Conservation (phyloP, 2,113 vertebrate species). For the Melanostigma gelatinosum region DNA sequence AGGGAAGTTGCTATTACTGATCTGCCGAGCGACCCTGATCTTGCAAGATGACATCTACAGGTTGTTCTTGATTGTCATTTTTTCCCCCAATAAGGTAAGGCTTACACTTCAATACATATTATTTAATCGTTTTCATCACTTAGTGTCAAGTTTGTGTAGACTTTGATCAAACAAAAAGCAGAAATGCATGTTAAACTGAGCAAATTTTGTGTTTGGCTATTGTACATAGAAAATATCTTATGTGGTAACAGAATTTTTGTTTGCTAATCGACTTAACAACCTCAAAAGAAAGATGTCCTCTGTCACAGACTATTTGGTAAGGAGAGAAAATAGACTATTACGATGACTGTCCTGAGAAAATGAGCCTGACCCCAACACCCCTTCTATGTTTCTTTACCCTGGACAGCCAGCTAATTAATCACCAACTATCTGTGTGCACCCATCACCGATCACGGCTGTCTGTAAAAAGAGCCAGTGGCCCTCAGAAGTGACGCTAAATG, state of each 20-base stretch:
- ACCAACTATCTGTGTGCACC: conserved; percentile 1
- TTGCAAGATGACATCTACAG: conserved; percentile 44
- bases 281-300: conserved; percentile 21
- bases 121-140: not conserved
- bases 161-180: conserved; percentile 3
- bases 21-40: not conserved
- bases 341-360: conserved; percentile 18
- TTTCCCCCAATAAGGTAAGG: conserved; percentile 68
- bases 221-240: not conserved
- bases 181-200: not conserved
- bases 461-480: conserved; percentile 9
- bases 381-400: conserved; percentile 10
- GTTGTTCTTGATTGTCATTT: conserved; percentile 24
- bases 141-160: not conserved
- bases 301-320: conserved; percentile 31
- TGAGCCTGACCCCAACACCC: conserved; percentile 26
- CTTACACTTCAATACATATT: conserved; percentile 6
- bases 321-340: conserved; percentile 26
- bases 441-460: not conserved
- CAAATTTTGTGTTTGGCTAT: not conserved
- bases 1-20: not conserved
- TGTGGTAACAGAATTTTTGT: not conserved
- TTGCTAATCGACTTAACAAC: conserved; percentile 3
- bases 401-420: conserved; percentile 12
- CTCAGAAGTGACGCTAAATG: not conserved